These are phyloP conservation scores for Argyra leucocephala DNA, from an alignment of 2,888 invertebrate species.

Conservation along the genomic window DNA sequence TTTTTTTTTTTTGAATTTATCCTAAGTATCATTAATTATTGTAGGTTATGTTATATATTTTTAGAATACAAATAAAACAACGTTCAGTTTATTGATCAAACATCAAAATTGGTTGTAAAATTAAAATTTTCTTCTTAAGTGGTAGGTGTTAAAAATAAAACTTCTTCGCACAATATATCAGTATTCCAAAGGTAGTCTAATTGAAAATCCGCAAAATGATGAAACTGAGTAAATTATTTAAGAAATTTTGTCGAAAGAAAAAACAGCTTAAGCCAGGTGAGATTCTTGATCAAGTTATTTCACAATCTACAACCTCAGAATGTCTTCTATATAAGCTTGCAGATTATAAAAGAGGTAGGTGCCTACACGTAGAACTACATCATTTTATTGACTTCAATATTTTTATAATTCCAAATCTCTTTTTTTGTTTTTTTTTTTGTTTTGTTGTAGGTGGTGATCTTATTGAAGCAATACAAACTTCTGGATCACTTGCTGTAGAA, in stretches of 20 bases:
- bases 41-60: not conserved
- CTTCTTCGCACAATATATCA: no score
- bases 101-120: not conserved
- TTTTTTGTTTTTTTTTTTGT: slow-evolving; percentile 15
- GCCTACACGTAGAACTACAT: not conserved
- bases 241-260: slow-evolving; percentile 41
- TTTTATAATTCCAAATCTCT: not conserved
- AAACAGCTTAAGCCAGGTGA: slow-evolving; percentile 53
- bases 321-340: slow-evolving; percentile 79
- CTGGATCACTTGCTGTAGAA: slow-evolving; percentile 75
- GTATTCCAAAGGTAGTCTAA: no score
- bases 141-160: no score
- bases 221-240: slow-evolving; percentile 34
- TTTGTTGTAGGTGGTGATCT: slow-evolving; percentile 62
- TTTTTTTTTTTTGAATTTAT: not conserved
- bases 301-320: slow-evolving; percentile 68
- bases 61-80: not conserved
- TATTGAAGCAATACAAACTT: slow-evolving; percentile 74
- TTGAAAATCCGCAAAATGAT: not conserved
- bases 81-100: not conserved
- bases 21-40: not conserved
- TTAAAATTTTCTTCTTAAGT: no score
- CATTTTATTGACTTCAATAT: no score
- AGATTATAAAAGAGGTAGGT: slow-evolving; percentile 76
- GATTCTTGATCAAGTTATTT: slow-evolving; percentile 80